Conservation (phyloP, 2,888 invertebrate genomes). For the Branchellion lobata region DNA sequence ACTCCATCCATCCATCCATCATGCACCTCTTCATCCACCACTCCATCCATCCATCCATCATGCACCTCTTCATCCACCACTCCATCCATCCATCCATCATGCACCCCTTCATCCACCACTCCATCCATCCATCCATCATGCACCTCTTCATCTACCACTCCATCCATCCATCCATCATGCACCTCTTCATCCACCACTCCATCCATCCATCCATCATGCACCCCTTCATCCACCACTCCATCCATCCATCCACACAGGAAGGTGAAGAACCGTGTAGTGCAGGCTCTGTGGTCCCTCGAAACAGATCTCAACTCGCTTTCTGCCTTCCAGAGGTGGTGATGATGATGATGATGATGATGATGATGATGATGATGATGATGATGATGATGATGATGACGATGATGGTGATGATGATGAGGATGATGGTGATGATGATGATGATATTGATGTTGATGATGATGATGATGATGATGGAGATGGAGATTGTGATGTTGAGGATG, state of each 20-base stretch:
- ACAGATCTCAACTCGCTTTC: constrained; percentile 80
- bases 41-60: no score
- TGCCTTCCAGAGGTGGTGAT: constrained; percentile 65
- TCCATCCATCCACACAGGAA: constrained; percentile 64
- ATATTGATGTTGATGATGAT: constrained; percentile 23
- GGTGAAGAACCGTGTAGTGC: constrained; percentile 87
- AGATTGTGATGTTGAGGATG: not conserved
- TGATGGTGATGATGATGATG: no score
- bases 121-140: no score
- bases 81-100: not conserved
- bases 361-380: not conserved
- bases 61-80: no score
- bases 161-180: no score
- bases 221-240: not conserved
- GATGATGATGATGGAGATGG: not conserved
- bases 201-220: not conserved
- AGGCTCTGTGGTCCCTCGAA: constrained; percentile 86
- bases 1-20: no score
- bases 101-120: not conserved
- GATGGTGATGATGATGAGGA: not conserved
- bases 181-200: no score
- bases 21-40: no score
- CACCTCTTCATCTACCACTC: no score
- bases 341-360: not conserved
- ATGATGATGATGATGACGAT: not conserved